These are phyloP conservation scores for Mus pahari DNA, from an alignment of 2,113 vertebrate genomes.

Conservation along the genomic window DNA sequence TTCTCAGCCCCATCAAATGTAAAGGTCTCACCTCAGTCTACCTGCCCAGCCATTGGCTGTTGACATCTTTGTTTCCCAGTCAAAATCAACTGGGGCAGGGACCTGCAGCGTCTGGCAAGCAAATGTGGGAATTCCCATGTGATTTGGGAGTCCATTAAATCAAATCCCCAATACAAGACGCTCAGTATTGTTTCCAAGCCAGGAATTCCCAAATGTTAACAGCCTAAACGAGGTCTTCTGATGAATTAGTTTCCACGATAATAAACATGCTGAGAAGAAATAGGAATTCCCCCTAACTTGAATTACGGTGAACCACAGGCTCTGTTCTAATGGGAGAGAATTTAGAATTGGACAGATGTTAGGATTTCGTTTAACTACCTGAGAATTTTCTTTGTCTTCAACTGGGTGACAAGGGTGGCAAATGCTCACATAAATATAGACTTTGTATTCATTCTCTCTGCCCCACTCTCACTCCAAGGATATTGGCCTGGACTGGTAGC, in stretches of 20 bases:
- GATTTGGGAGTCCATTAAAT: no score
- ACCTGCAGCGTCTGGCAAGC: no score
- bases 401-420: neutral
- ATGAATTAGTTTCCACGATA: neutral
- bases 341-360: neutral
- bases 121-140: no score
- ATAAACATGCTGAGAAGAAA: neutral
- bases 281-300: neutral
- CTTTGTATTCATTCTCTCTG: neutral
- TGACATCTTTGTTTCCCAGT: no score
- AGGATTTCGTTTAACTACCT: conserved; percentile 47
- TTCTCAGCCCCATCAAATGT: no score
- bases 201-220: neutral
- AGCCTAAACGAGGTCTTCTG: neutral
- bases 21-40: no score
- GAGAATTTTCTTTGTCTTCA: conserved; percentile 26
- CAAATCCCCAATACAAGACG: no score
- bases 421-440: neutral
- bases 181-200: neutral
- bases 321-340: neutral
- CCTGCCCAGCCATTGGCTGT: no score
- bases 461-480: neutral
- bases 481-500: neutral
- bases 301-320: neutral
- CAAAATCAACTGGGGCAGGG: no score